Evolutionary conservation across 2,888 invertebrate species (phyloP), one percentile per base, ranked within the genome.

Genomic region (Drosophila putrida): DNA sequence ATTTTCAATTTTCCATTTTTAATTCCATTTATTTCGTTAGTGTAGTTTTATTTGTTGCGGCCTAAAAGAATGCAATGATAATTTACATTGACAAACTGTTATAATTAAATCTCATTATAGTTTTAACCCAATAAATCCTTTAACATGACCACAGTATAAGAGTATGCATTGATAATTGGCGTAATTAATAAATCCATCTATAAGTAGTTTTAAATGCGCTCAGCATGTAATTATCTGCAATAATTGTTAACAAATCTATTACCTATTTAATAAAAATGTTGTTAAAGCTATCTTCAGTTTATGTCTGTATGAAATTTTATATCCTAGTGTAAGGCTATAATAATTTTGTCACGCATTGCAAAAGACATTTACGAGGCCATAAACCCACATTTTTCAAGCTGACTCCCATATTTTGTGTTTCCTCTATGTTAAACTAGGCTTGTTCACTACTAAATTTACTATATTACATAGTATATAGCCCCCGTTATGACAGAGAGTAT

Each of bases 221-320:
- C 0, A n/a, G 4, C 51, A 6, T 6, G 35, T 31, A 31, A 31
- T 41, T 38, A 38, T 28, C 31, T 41, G 31, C 9, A 11, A n/a
- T 46, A 46, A 47, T 58, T 58, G 57, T 46, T 46, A 46, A 36
- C 36, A 58, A 58, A 58, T 58, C 46, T 58, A 58, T 57, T 28
- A 35, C 11, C 38, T 47, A 44, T 46, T 54, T 54, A 43, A 41
- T 20, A 41, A 41, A 20, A 25, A 13, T 9, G 9, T 25, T 5
- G 2, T 51, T 51, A 53, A 39, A 53, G 39, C 51, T 4, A 8
- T 10, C 13, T 4, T 20, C 25, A n/a, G 9, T 4, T 31, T 15
- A 6, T n/a, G 11, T 20, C 1, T 28, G 47, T 27, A 6, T 4
- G n/a, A 6, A 10, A 13, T 55, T 55, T 43, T 33, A 25, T 33